Base-by-base conservation (phyloP, 2,113 vertebrate species). In the Seriola dumerili region DNA sequence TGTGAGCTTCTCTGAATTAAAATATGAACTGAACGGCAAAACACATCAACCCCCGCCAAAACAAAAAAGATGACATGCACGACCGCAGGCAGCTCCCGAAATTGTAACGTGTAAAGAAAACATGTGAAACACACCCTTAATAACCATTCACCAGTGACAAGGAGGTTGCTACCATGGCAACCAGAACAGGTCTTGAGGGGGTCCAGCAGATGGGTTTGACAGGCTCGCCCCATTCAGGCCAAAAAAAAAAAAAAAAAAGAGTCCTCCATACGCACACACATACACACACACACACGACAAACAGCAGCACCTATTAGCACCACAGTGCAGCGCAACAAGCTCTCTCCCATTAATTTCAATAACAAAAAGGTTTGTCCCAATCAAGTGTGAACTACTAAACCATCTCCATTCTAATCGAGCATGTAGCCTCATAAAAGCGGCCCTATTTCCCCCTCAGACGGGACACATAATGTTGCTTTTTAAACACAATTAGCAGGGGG, bases 161-260 rank as follows among this genome's bases (percentile, higher is more conserved):
- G 71, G 76, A 85, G 78, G 85, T 3, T 77, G 90, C 90, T 89
- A 74, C 87, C 85, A 65, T 82, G 88, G 90, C 80, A 92, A 93
- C 90, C 50, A 7, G 68, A 66, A 61, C 3, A 80, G 83, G 76
- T 84, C 80, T 81, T 52, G 10, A 10, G 34, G 62, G 69, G 69
- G 68, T 81, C 85, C 80, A 0, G 79, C 84, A 87, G 88, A 90
- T 85, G 81, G 71, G 29, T 77, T 46, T 54, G 87, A 84, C 57
- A 76, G 62, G n/a, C 7, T 66, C 12, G 46, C 62, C 68, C 79
- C 54, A 23, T 80, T 80, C 70, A 76, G 23, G 72, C 44, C 42
- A 64, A 19, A 69, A 70, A 78, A 29, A 23, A 5, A 76, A 57
- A 77, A 11, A 42, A 42, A 10, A 42, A 40, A 40, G 8, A 10